phyloP scores from a whole-genome alignment of 2,113 vertebrate genomes.

The rabbit (Oryctolagus cuniculus) region DNA sequence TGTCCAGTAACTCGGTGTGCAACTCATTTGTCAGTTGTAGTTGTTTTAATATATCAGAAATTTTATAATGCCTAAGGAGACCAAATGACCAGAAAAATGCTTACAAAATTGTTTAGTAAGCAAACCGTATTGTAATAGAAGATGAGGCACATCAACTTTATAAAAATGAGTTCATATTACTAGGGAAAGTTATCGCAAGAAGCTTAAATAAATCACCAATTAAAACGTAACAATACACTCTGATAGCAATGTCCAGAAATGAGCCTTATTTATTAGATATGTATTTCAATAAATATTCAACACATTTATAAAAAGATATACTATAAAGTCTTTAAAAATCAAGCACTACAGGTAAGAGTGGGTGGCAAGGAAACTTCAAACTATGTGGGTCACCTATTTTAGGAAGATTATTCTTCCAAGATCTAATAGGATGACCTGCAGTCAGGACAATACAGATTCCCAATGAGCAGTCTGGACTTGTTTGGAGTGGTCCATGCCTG shows the following conservation, averaged over 20 bases:
- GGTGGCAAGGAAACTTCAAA: background rate
- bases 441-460: background rate
- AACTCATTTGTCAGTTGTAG: background rate
- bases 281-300: background rate
- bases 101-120: background rate
- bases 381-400: background rate
- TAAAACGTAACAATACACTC: background rate
- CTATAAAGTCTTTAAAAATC: background rate
- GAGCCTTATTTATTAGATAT: background rate
- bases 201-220: background rate
- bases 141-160: background rate
- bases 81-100: background rate
- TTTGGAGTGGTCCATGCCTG: too few relatives aligned
- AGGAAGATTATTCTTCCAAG: background rate
- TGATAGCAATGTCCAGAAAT: background rate
- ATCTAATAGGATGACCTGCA: background rate
- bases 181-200: background rate
- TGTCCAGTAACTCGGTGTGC: background rate
- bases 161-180: background rate
- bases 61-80: background rate
- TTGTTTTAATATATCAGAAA: background rate
- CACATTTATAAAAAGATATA: background rate
- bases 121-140: background rate
- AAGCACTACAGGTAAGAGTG: background rate
- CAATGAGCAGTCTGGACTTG: background rate